These are phyloP conservation scores for Busseola fusca DNA, from an alignment of 2,888 invertebrate genomes.

Conservation along the genomic window DNA sequence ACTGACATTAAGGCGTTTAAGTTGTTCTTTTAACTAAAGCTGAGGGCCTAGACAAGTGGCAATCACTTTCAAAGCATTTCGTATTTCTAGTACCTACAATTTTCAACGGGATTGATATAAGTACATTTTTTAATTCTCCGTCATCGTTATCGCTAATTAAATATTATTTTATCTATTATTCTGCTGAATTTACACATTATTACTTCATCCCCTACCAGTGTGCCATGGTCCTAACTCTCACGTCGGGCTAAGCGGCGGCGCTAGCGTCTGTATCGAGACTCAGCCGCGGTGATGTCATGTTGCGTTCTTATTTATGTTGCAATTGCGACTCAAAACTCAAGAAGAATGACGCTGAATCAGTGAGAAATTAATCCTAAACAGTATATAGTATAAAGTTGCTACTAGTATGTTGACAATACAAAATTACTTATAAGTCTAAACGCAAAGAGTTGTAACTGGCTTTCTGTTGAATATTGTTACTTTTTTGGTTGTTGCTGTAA, in stretches of 20 bases:
- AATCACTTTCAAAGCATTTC: too few species aligned
- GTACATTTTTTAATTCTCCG: too few species aligned
- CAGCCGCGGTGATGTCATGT: background rate
- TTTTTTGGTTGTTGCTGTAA: too few species aligned
- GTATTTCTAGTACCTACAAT: too few species aligned
- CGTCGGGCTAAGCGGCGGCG: background rate
- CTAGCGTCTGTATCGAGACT: slow-evolving; percentile 8
- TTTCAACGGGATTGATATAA: background rate
- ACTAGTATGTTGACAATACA: too few species aligned
- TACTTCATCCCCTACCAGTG: background rate
- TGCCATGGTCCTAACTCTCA: background rate
- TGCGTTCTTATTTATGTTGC: slow-evolving; percentile 8
- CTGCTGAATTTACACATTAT: background rate
- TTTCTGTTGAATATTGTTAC: too few species aligned
- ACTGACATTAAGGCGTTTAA: too few species aligned
- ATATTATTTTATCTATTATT: background rate
- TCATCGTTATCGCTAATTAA: background rate
- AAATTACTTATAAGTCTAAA: background rate
- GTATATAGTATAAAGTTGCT: too few species aligned
- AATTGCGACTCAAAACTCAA: background rate
- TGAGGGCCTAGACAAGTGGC: too few species aligned
- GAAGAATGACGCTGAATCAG: background rate
- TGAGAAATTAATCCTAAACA: background rate
- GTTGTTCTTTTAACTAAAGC: background rate
- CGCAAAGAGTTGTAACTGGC: too few species aligned